Base-by-base conservation (phyloP, 1,140 invertebrate genomes). In the Heterodera carotae region DNA sequence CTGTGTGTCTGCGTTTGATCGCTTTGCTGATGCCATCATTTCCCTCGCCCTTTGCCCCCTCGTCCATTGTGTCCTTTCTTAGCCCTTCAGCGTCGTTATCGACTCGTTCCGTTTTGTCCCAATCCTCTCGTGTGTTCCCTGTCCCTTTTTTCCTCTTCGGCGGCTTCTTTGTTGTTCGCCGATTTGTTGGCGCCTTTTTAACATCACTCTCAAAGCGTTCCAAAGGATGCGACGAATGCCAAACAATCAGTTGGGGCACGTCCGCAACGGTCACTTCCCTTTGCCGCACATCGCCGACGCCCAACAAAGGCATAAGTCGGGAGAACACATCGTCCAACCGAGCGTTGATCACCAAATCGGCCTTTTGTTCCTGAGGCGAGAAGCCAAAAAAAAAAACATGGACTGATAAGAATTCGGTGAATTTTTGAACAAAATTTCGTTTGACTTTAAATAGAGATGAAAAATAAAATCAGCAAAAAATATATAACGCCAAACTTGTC, bases 341-440 rank as follows among this genome's bases (percentile, higher is more conserved):
- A 64, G 53, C 77, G 39, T 87, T 84, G 29, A 84, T 78, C 18
- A 77, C 76, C 62, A 84, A 33, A 77, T 84, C 83, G 18, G 84
- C 78, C 67, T 87, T 87, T 69, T 86, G 85, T 48, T 87, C 83
- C 83, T 84, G 66, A 74, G 85, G 75, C 53, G 56, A n/a, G 3
- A 10, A 10, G 25, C n/a, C 8, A 76, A 29, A 75, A 69, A n/a
- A 34, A 29, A 22, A 2, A 75, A 75, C 29, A 36, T 7, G 7
- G 39, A 10, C 39, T 43, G 39, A 43, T 43, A 8, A 8, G 12
- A 74, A n/a, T 69, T 70, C 15, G 31, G 15, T 64, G 7, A 75
- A 74, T 31, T 71, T 67, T 7, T 31, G 8, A 75, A 29, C 18
- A 73, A n/a, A 2, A 27, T 18, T 84, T 34, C 8, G 10, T 25